Conservation (phyloP, 2,113 vertebrate genomes). For the Passer montanus region DNA sequence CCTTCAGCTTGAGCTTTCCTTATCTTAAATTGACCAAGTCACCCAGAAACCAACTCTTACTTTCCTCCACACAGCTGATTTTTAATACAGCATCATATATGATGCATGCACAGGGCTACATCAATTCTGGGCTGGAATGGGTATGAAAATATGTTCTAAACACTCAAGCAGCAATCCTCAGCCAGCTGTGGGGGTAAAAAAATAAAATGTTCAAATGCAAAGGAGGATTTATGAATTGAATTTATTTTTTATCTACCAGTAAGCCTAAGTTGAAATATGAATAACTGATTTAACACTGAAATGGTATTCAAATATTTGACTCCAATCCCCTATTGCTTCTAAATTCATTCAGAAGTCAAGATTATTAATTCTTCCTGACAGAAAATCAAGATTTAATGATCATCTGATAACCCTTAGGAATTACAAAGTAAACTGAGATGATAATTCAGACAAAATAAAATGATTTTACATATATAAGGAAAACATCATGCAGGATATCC, state of each 20-base stretch:
- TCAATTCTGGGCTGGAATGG: not conserved
- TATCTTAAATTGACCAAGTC: not conserved
- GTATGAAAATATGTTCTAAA: not conserved
- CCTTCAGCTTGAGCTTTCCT: not conserved
- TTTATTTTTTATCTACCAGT: constrained; percentile 58
- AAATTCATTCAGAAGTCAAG: constrained; percentile 82
- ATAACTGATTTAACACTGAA: constrained; percentile 68
- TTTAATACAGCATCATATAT: not conserved
- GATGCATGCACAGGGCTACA: not conserved
- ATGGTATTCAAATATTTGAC: constrained; percentile 75
- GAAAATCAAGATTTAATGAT: constrained; percentile 95
- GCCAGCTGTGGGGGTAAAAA: not conserved
- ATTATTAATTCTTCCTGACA: constrained; percentile 88
- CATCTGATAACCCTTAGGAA: constrained; percentile 75
- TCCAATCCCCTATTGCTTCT: constrained; percentile 71
- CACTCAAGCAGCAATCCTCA: not conserved
- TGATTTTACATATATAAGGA: constrained; percentile 44
- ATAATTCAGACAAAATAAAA: constrained; percentile 68
- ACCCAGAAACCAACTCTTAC: not conserved
- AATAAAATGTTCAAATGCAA: constrained; percentile 33
- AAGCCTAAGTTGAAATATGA: constrained; percentile 65
- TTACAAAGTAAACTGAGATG: constrained; percentile 66
- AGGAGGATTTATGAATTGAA: constrained; percentile 59
- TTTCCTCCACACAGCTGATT: constrained; percentile 1
- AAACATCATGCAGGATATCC: constrained; percentile 7